Conservation (phyloP, 2,888 invertebrate genomes). For the Cataglyphis cursor region DNA sequence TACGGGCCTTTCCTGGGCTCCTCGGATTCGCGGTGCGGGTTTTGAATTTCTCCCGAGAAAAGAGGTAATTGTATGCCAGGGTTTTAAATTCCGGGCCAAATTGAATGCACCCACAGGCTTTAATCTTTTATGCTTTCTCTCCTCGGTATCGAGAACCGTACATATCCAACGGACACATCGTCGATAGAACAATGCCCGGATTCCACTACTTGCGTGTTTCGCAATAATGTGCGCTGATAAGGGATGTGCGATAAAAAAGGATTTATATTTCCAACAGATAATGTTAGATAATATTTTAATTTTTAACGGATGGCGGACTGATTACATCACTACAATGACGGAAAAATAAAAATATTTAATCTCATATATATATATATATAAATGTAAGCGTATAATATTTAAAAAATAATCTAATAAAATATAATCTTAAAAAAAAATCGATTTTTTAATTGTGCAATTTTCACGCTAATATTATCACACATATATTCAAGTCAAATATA, state of each 20-base stretch:
- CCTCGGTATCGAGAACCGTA: conserved; percentile 60
- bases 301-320: not conserved
- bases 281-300: not conserved
- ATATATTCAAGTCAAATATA: not conserved
- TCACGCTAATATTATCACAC: not conserved
- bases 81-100: conserved; percentile 81
- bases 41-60: conserved; percentile 74
- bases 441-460: not conserved
- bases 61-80: conserved; percentile 72
- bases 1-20: conserved; percentile 77
- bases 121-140: conserved; percentile 37
- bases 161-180: conserved; percentile 55
- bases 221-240: not conserved
- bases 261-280: not conserved
- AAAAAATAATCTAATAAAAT: not conserved
- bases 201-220: conserved; percentile 41
- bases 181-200: conserved; percentile 43
- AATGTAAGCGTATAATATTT: not conserved
- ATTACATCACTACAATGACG: not conserved
- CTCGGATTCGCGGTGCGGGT: conserved; percentile 70
- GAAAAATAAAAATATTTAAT: not conserved
- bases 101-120: conserved; percentile 80
- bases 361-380: not conserved
- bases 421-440: not conserved
- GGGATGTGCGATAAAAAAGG: not conserved